A percentile compares a stretch with the other conserved stretches of the same genome.
These are phyloP conservation scores for Syrmaticus mikado DNA, from an alignment of 2,113 vertebrate species.

Conservation along the genomic window DNA sequence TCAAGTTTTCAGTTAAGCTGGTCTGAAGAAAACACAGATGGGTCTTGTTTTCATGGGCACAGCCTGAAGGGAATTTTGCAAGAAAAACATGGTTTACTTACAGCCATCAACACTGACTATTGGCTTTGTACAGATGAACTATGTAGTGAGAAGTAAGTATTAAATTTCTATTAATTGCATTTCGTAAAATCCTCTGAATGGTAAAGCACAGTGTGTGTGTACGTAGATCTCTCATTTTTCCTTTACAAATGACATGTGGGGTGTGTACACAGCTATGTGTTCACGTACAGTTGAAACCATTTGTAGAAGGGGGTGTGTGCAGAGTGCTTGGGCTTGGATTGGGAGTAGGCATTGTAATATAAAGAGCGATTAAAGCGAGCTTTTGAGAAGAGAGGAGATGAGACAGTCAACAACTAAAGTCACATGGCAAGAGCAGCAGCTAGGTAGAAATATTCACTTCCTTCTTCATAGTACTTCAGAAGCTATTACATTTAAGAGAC, in stretches of 20 bases:
- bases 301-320: not conserved
- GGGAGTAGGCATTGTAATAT: constrained; percentile 2
- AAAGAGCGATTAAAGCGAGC: constrained; percentile 28
- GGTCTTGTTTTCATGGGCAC: constrained; percentile 81
- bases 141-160: constrained; percentile 75
- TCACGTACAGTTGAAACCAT: not conserved
- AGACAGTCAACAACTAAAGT: not conserved
- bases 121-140: constrained; percentile 83
- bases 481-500: not conserved
- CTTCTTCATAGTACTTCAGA: not conserved
- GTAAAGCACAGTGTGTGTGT: not conserved
- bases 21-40: constrained; percentile 77
- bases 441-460: not conserved
- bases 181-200: not conserved
- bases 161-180: not conserved
- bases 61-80: constrained; percentile 78
- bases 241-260: not conserved
- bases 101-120: constrained; percentile 77
- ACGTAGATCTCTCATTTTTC: not conserved
- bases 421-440: not conserved
- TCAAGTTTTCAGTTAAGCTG: constrained; percentile 89
- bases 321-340: not conserved
- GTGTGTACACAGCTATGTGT: not conserved
- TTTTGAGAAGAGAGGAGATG: constrained; percentile 8
- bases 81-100: constrained; percentile 45